Conservation (phyloP, 1,140 invertebrate genomes). For the Augochlora pura region DNA sequence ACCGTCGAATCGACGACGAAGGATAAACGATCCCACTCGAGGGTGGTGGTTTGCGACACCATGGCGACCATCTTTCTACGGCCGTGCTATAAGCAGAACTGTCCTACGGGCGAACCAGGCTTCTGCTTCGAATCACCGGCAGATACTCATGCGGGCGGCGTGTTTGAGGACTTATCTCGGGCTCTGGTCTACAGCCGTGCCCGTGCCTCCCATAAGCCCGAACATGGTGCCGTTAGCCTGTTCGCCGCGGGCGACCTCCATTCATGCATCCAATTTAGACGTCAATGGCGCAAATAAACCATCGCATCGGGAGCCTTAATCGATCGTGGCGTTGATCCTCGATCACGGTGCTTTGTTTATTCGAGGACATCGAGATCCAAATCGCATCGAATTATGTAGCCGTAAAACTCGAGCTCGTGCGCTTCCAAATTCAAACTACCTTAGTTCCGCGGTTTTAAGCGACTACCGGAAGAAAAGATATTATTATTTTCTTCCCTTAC, state of each 20-base stretch:
- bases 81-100: conserved; percentile 47
- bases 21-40: neutral
- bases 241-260: conserved; percentile 60
- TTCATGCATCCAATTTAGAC: conserved; percentile 69
- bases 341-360: neutral
- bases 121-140: conserved; percentile 66
- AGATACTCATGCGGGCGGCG: conserved; percentile 60
- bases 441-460: too few species aligned
- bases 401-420: too few species aligned
- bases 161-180: conserved; percentile 68
- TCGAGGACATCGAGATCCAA: neutral
- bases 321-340: conserved; percentile 32
- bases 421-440: too few species aligned
- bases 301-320: conserved; percentile 32
- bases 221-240: conserved; percentile 56
- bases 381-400: neutral
- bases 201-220: conserved; percentile 47
- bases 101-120: conserved; percentile 51
- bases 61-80: conserved; percentile 41
- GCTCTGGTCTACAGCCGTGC: conserved; percentile 52
- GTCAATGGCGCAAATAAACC: conserved; percentile 65
- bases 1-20: too few species aligned
- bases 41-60: neutral
- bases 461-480: too few species aligned
- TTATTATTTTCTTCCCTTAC: too few species aligned